Conservation (phyloP, 2,797 vertebrate species). For the Alcedo quadribrachys region DNA sequence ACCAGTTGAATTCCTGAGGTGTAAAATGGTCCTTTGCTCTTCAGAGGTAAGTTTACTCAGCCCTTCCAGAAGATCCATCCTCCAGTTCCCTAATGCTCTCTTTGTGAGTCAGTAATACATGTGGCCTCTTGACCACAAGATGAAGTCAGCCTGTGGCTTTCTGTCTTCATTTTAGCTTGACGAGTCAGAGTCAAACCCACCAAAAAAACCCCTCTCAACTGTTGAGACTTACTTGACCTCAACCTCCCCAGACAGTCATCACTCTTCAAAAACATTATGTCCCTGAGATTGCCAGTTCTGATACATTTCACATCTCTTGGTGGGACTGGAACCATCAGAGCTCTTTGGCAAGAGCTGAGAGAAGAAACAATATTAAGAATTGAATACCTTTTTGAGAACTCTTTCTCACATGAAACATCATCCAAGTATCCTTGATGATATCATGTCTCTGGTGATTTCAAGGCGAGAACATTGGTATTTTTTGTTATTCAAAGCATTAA, state of each 20-base stretch:
- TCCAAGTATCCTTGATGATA: not conserved
- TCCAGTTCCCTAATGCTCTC: not conserved
- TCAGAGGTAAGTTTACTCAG: not conserved
- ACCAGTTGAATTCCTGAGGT: not conserved
- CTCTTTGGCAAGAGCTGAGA: not conserved
- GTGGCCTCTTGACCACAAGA: not conserved
- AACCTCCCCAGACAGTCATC: accelerated
- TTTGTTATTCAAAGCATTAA: not conserved
- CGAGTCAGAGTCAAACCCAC: not conserved
- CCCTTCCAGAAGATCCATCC: not conserved
- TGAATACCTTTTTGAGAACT: not conserved
- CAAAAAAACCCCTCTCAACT: accelerated
- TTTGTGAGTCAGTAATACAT: not conserved
- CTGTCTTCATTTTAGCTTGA: not conserved
- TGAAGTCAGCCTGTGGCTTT: not conserved
- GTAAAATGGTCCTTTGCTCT: not conserved
- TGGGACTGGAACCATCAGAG: not conserved
- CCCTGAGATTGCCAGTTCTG: not conserved
- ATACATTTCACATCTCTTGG: not conserved
- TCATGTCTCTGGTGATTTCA: not conserved
- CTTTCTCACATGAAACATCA: not conserved
- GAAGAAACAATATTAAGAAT: not conserved
- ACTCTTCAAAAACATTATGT: not conserved
- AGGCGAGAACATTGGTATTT: not conserved
- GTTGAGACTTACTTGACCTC: not conserved